Base-by-base conservation (phyloP, 2,888 invertebrate genomes). In the Venustoraphidia nigricollis region DNA sequence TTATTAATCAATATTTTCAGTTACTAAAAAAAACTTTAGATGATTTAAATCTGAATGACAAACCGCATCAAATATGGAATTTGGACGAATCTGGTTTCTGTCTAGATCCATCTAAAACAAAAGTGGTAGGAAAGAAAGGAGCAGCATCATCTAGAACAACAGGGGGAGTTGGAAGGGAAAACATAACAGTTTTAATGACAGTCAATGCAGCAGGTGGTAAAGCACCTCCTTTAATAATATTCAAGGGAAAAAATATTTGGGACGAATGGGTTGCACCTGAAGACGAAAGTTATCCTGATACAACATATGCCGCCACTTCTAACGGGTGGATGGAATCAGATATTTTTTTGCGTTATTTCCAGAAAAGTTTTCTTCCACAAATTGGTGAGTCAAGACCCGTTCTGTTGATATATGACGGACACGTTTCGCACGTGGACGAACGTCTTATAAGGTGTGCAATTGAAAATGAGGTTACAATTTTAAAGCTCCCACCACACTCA, bases 231-330 rank as follows among this genome's bases (percentile, higher is more conserved):
- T n/a, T n/a, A n/a, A n/a, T n/a, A 42, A 49, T 50, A 9, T 50
- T 50, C 52, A 48, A 13, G 11, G 10, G 10, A 53, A 53, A 53
- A 50, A 14, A 36, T 35, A 36, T 44, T n/a, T 36, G 45, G 45
- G 45, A 42, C 35, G 36, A 44, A 36, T 44, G 45, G 36, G n/a
- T 17, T 11, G 45, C 36, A 17, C 11, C 36, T 36, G 27, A 27
- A 17, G 17, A 9, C 14, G 17, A 10, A n/a, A 9, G 45, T 14
- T 38, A 11, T 38, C 36, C 13, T 6, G 46, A 17, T 6, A 34
- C 58, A 2, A n/a, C 58, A n/a, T 50, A 53, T 50, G 40, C 47
- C 8, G 60, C 61, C 1, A 60, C 58, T 43, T 51, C 10, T n/a
- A 55, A 50, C 9, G 59, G 61, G 11, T 53, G 50, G 54, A 56